phyloP scores from a whole-genome alignment of 2,797 vertebrate species.

The Selene dorsalis region DNA sequence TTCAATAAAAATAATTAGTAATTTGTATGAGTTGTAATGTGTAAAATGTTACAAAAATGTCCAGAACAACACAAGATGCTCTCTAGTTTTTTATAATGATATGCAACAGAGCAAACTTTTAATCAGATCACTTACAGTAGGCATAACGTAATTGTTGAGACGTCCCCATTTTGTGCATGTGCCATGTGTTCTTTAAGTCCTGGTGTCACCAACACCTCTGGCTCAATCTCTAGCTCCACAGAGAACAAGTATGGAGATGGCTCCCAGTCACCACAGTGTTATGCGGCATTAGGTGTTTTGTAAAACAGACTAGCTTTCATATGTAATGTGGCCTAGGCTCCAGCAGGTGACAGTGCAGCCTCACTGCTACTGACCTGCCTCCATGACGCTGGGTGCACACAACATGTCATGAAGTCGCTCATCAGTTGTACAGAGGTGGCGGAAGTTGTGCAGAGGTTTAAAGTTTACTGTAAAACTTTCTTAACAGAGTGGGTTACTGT shows the following conservation, averaged over 20 bases:
- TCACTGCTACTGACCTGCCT: slow-evolving; percentile 6
- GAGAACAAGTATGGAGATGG: background rate
- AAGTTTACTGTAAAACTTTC: background rate
- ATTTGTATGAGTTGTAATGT: background rate
- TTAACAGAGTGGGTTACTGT: background rate
- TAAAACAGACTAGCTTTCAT: background rate
- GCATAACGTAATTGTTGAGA: background rate
- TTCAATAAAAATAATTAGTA: no score
- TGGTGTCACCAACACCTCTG: background rate
- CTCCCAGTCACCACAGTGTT: background rate
- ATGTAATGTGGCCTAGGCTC: slow-evolving; percentile 36
- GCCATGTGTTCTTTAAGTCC: background rate
- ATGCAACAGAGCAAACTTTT: background rate
- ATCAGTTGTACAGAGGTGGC: background rate
- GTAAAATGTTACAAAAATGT: background rate
- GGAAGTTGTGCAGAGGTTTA: background rate
- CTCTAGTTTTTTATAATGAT: background rate
- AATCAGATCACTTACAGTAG: background rate
- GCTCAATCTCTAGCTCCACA: background rate
- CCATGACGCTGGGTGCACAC: background rate
- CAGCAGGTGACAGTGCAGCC: slow-evolving; percentile 66
- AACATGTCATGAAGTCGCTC: background rate
- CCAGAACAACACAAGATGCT: background rate
- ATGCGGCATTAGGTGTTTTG: background rate
- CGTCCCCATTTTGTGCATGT: background rate